Evolutionary conservation across 2,888 invertebrate species (phyloP), one percentile per base, ranked within the genome.

Genomic region (Myathropa florea): DNA sequence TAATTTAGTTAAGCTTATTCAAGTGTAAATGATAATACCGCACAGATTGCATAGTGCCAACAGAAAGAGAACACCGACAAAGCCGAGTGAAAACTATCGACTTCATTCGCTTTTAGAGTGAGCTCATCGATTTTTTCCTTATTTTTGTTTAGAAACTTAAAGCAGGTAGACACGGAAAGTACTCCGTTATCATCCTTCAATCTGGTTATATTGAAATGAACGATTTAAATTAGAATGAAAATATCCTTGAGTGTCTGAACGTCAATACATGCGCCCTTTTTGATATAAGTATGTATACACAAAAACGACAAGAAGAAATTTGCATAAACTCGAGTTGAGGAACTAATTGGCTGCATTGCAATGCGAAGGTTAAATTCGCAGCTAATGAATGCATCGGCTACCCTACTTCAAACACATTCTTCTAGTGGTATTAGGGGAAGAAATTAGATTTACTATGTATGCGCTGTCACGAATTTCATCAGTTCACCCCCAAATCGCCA

Each of bases 331-430:
- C 80, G 59, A 63, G 71, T 68, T 72, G 63, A 76, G 67, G 26
- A 78, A 81, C 82, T 82, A 85, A 77, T 85, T 85, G 85, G 68
- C 77, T 77, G 72, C 64, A 64, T 68, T 72, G 76, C 71, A 85
- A 63, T 77, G 77, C 77, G 77, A 85, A 85, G 85, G 81, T 85
- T 82, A 82, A 82, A 81, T 73, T 73, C 68, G 71, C 53, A 73
- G 71, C 77, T 81, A 85, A 82, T 82, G 77, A 81, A 85, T 82
- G 82, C 82, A 85, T 82, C 73, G 77, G 70, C 82, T 59, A 64
- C 24, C 67, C 46, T 63, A 68, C 18, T 63, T 55, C 1, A 26
- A 24, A 61, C 63, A 12, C 18, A 46, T 59, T 18, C 60, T 67
- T 64, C 53, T 39, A 2, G 55, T 18, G 57, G 60, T 7, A 46